These are phyloP conservation scores for Tilapia sparmanii DNA, from an alignment of 2,113 vertebrate species.

Conservation along the genomic window DNA sequence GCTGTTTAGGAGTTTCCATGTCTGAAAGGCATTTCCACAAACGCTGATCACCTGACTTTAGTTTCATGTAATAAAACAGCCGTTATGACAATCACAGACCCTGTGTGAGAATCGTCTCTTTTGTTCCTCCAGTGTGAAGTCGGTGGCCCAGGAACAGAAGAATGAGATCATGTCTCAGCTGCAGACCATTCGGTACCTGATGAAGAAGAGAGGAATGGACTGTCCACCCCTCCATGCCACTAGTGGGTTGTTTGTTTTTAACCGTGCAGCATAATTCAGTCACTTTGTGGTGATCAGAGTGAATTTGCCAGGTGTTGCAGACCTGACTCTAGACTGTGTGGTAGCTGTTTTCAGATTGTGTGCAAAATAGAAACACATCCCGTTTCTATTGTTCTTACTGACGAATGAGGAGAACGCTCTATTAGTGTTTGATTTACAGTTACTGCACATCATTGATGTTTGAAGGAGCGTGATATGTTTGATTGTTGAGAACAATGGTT, in stretches of 20 bases:
- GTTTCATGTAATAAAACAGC: not conserved
- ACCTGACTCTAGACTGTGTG: not conserved
- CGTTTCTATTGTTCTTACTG: not conserved
- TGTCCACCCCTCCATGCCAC: constrained; percentile 68
- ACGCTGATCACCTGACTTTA: not conserved
- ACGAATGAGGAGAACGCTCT: not conserved
- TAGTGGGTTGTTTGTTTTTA: constrained; percentile 51
- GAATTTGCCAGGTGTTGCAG: not conserved
- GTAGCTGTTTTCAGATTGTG: not conserved
- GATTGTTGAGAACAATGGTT: not conserved
- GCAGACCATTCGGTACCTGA: constrained; percentile 82
- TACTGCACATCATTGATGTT: not conserved
- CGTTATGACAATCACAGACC: not conserved
- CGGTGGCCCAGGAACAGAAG: constrained; percentile 85
- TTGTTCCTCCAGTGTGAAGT: constrained; percentile 74
- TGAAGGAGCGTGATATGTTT: not conserved
- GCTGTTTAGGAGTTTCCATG: not conserved
- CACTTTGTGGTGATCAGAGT: not conserved
- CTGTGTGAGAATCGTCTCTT: not conserved
- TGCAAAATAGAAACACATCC: not conserved
- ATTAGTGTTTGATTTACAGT: not conserved
- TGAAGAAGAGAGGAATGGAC: constrained; percentile 90
- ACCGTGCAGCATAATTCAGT: not conserved
- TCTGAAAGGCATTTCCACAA: not conserved
- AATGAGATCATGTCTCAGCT: constrained; percentile 91